A percentile compares a stretch with the other conserved stretches of the same genome.
These are phyloP conservation scores for Holotrichia oblita DNA, from an alignment of 1,140 invertebrate genomes.

Conservation along the genomic window DNA sequence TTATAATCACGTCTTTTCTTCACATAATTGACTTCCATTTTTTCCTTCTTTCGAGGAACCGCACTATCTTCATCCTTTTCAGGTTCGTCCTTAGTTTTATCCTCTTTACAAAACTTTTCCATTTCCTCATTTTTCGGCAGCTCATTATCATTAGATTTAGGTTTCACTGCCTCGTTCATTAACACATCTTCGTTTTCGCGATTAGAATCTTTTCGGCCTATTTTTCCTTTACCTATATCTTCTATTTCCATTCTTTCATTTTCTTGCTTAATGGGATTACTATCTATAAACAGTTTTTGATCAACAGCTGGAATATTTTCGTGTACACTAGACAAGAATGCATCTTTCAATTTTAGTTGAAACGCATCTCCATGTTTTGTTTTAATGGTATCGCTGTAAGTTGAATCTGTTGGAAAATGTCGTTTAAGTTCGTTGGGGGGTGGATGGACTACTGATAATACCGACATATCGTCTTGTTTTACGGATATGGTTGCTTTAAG, in stretches of 20 bases:
- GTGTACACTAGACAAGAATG: constrained; percentile 63
- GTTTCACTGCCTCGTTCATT: constrained; percentile 13
- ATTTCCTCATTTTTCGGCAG: constrained; percentile 47
- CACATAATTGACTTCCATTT: constrained; percentile 59
- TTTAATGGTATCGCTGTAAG: neutral
- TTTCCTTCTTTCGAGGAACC: constrained; percentile 61
- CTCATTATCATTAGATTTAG: constrained; percentile 16
- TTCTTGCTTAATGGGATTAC: constrained; percentile 41
- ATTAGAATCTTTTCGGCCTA: constrained; percentile 52
- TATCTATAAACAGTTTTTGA: constrained; percentile 41
- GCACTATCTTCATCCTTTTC: constrained; percentile 59
- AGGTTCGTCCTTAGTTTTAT: constrained; percentile 57
- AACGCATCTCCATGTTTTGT: neutral
- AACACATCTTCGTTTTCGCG: constrained; percentile 52
- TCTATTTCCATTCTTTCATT: constrained; percentile 42
- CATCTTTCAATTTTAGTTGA: constrained; percentile 63
- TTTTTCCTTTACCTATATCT: neutral
- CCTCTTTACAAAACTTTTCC: constrained; percentile 61
- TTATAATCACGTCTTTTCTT: constrained; percentile 58
- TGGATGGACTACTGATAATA: constrained; percentile 36
- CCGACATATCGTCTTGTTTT: constrained; percentile 41
- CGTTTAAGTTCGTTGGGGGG: constrained; percentile 25
- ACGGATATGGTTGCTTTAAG: constrained; percentile 45
- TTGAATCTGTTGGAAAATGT: constrained; percentile 34
- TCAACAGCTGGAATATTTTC: constrained; percentile 48